phyloP scores from a whole-genome alignment of 1,140 invertebrate species.

The Doryteuthis pealeii region DNA sequence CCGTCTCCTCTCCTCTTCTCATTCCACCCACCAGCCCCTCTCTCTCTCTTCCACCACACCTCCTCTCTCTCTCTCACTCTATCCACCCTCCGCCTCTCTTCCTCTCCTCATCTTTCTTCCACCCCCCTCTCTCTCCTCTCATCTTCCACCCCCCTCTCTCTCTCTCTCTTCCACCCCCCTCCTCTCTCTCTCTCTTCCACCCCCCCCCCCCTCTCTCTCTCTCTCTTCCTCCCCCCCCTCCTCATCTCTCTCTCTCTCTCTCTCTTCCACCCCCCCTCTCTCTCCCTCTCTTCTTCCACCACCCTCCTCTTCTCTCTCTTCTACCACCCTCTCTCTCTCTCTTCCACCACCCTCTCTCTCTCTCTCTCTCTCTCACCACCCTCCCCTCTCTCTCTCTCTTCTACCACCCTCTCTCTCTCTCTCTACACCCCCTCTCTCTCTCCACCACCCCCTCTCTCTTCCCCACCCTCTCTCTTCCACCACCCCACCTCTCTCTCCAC shows the following conservation, averaged over 20 bases:
- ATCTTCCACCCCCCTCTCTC: background rate
- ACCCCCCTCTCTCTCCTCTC: background rate
- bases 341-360: constrained; percentile 18
- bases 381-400: background rate
- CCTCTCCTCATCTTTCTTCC: constrained; percentile 13
- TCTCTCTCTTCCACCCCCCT: background rate
- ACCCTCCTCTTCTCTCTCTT: constrained; percentile 16
- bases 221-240: too few relatives aligned
- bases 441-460: too few relatives aligned
- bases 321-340: constrained; percentile 19
- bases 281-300: constrained; percentile 7
- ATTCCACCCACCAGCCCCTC: constrained; percentile 18
- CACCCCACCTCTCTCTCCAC: constrained; percentile 2
- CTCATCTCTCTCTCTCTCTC: too few relatives aligned
- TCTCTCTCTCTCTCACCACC: constrained; percentile 12
- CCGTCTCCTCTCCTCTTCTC: constrained; percentile 6
- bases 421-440: too few relatives aligned
- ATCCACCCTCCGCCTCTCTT: constrained; percentile 8
- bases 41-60: background rate
- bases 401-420: background rate
- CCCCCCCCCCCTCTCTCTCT: too few relatives aligned
- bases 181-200: too few relatives aligned
- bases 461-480: too few relatives aligned
- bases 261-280: too few relatives aligned
- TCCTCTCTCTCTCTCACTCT: background rate